Conservation (phyloP, 1,140 invertebrate genomes). For the Planococcus citri region DNA sequence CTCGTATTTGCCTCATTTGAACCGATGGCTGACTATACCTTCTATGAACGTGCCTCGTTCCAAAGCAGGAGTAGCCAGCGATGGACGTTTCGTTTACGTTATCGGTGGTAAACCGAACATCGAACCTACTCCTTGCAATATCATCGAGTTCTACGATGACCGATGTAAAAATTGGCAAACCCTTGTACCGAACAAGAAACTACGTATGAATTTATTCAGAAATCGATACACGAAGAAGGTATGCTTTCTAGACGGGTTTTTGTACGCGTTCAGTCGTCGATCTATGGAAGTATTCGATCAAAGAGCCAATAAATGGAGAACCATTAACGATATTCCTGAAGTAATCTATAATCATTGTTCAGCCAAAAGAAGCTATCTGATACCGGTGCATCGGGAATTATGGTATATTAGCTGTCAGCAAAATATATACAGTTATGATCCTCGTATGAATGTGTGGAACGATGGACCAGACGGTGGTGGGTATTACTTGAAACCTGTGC, state of each 20-base stretch:
- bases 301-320: neutral
- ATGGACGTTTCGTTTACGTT: neutral
- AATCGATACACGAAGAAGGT: neutral
- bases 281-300: neutral
- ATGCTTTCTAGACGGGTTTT: neutral
- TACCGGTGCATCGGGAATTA: neutral
- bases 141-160: neutral
- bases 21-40: neutral
- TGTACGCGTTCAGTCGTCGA: neutral
- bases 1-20: neutral
- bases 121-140: neutral
- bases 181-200: neutral
- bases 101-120: conserved; percentile 1
- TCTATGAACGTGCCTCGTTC: neutral
- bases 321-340: neutral
- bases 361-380: neutral
- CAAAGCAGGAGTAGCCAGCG: neutral
- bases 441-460: neutral
- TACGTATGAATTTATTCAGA: neutral
- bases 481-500: neutral
- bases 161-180: neutral
- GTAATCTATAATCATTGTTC: conserved; percentile 2
- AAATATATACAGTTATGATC: conserved; percentile 3
- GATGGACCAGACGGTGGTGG: neutral
- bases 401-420: conserved; percentile 2